Conservation (phyloP, 2,888 invertebrate species). For the Arge pagana region DNA sequence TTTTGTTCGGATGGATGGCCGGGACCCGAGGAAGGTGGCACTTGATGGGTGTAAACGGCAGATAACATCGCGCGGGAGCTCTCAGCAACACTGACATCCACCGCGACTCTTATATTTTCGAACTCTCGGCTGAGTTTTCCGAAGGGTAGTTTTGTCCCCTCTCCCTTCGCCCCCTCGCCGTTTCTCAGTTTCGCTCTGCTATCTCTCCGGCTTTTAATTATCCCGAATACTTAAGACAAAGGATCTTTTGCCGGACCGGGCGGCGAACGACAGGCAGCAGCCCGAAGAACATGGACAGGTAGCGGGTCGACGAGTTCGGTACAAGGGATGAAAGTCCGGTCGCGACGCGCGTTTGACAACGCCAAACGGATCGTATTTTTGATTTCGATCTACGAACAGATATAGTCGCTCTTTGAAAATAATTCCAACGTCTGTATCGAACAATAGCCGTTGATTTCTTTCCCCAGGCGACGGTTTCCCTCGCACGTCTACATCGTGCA, state of each 20-base stretch:
- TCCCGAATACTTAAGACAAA: slow-evolving; percentile 43
- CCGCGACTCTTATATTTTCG: slow-evolving; percentile 20
- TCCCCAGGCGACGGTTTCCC: no score
- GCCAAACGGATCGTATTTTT: neutral
- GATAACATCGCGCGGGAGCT: slow-evolving; percentile 45
- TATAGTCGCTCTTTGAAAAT: no score
- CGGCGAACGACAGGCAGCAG: slow-evolving; percentile 10
- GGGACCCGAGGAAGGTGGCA: slow-evolving; percentile 45
- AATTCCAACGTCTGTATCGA: no score
- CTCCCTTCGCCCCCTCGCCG: slow-evolving; percentile 21
- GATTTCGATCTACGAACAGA: no score
- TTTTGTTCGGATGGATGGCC: slow-evolving; percentile 36
- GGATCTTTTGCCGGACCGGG: slow-evolving; percentile 32
- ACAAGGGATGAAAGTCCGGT: slow-evolving; percentile 7
- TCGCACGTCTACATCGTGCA: no score
- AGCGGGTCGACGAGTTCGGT: slow-evolving; percentile 4
- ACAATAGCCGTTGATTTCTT: no score
- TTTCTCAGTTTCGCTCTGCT: slow-evolving; percentile 20
- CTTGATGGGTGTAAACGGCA: slow-evolving; percentile 54
- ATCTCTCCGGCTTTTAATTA: slow-evolving; percentile 48
- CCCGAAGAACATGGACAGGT: no score
- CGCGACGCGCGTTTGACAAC: slow-evolving; percentile 15
- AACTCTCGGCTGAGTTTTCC: slow-evolving; percentile 32
- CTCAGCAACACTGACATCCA: slow-evolving; percentile 12
- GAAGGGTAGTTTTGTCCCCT: slow-evolving; percentile 26